Evolutionary conservation across 2,797 vertebrate genomes (phyloP).

Genomic region (Sardinella longiceps): DNA sequence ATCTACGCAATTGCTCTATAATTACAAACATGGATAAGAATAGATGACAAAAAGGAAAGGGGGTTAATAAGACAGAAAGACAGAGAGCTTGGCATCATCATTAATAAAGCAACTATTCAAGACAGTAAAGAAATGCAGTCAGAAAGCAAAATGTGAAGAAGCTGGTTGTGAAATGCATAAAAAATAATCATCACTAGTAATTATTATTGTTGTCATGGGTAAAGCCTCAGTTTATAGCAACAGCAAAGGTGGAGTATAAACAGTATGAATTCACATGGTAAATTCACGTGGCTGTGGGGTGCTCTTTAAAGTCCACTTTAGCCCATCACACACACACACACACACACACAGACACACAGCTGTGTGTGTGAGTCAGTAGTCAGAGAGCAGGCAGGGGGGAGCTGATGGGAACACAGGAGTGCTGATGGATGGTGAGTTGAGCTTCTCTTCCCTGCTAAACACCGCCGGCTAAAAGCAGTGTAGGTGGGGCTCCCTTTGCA

Average conservation of each 20-base stretch:
- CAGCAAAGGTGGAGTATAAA: neutral
- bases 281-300: neutral
- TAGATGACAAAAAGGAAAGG: conserved; percentile 62
- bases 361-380: neutral
- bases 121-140: conserved; percentile 12
- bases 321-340: too few species aligned
- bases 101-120: neutral
- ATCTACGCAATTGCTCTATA: conserved; percentile 98
- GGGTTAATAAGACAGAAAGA: conserved; percentile 72
- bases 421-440: neutral
- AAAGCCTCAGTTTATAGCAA: neutral
- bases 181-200: neutral
- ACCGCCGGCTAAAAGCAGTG: conserved; percentile 30
- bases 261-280: neutral
- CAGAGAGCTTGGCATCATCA: conserved; percentile 33
- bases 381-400: too few species aligned
- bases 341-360: too few species aligned
- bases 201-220: neutral
- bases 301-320: neutral
- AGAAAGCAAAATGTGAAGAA: neutral
- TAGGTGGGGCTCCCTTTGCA: conserved; percentile 1
- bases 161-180: neutral
- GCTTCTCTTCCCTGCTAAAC: conserved; percentile 2
- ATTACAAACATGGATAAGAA: conserved; percentile 82
- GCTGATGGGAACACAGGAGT: neutral